Base-by-base conservation (phyloP, 2,797 vertebrate genomes). In the Saxicola maurus region DNA sequence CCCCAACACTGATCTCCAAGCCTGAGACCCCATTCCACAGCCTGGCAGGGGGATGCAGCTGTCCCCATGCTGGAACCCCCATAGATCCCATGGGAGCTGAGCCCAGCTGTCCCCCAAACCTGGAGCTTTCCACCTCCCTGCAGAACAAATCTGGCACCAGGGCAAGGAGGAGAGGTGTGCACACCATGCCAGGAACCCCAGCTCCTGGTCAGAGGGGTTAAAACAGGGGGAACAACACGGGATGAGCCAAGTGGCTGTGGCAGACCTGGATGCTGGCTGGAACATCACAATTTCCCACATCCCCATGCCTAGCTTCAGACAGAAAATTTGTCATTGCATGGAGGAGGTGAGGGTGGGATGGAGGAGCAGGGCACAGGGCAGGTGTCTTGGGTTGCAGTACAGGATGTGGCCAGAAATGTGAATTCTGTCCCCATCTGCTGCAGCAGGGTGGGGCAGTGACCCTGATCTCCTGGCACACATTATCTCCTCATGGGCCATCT, bases 201-300 rank as follows among this genome's bases (percentile, higher is more conserved):
- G 27, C 6, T 7, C 13, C 0, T 2, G 13, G 17, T 20, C 52
- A 42, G 59, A 49, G 12, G 20, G 18, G 19, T 55, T 46, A 30
- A 79, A 79, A 35, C 9, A 49, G 21, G 43, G 33, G 6, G 9
- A 30, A 48, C 17, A n/a, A 17, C 9, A 43, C 0, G 0, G 57
- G 10, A 61, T 0, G 3, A 40, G 28, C 15, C 66, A 57, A 17
- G 8, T 49, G 0, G 0, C 27, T 33, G 20, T 20, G n/a, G 11
- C 30, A 68, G 21, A 85, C 48, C 33, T 12, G 35, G 31, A 25
- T 48, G 9, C 27, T 62, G 31, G n/a, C 21, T 24, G 23, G 45
- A 72, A 59, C 27, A 40, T 16, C 55, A 24, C n/a, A 1, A 0
- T n/a, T 43, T 65, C 62, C 49, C n/a, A 27, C 11, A 28, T 1